Conservation (phyloP, 2,888 invertebrate genomes). For the Plagodis dolabraria region DNA sequence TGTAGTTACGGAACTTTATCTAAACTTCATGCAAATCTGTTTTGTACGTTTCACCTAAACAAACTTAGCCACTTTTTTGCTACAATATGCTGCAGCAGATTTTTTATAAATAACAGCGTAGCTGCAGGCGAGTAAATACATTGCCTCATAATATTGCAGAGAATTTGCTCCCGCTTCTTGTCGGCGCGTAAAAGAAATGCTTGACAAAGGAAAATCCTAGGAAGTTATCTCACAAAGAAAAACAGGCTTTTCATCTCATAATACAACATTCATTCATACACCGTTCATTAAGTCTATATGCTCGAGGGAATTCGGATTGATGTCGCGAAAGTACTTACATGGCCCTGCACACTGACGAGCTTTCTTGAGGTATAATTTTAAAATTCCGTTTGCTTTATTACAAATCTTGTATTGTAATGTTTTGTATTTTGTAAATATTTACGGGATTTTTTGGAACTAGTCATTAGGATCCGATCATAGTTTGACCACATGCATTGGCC, state of each 20-base stretch:
- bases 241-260: conserved; percentile 35
- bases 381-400: neutral
- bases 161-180: conserved; percentile 14
- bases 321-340: conserved; percentile 26
- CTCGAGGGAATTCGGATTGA: conserved; percentile 32
- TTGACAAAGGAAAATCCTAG: conserved; percentile 25
- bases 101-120: conserved; percentile 1
- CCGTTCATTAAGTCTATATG: conserved; percentile 47
- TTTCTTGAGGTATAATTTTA: conserved; percentile 8
- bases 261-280: conserved; percentile 38
- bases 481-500: too few relatives aligned
- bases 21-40: too few relatives aligned
- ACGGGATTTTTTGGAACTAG: too few relatives aligned
- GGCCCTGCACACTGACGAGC: conserved; percentile 7
- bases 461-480: too few relatives aligned
- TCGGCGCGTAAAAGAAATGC: conserved; percentile 19
- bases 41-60: too few relatives aligned
- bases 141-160: conserved; percentile 11
- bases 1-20: too few relatives aligned
- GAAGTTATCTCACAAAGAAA: conserved; percentile 31
- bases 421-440: too few relatives aligned
- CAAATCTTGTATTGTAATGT: too few relatives aligned
- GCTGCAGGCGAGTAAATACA: conserved; percentile 14
- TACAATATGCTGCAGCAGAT: neutral
- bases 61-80: neutral